These are phyloP conservation scores for Diaperis boleti DNA, from an alignment of 2,888 invertebrate genomes.

Conservation along the genomic window DNA sequence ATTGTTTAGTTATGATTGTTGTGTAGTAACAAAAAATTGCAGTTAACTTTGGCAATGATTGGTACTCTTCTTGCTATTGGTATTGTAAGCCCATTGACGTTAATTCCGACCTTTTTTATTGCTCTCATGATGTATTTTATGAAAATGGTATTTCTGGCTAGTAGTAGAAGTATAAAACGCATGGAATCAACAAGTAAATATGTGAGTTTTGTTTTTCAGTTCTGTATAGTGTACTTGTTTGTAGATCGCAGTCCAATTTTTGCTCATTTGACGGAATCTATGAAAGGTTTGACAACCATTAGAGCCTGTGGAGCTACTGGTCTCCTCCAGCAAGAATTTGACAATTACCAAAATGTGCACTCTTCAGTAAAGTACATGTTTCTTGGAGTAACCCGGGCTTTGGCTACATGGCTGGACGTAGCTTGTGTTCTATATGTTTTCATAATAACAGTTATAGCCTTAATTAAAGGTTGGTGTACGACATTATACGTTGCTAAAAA, in stretches of 20 bases:
- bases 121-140: slow-evolving; percentile 34
- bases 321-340: slow-evolving; percentile 74
- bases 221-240: neutral
- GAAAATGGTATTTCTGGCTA: slow-evolving; percentile 28
- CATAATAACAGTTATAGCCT: neutral
- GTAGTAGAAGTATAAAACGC: slow-evolving; percentile 34
- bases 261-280: slow-evolving; percentile 70
- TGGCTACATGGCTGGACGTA: slow-evolving; percentile 77
- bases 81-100: slow-evolving; percentile 37
- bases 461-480: slow-evolving; percentile 5
- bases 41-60: slow-evolving; percentile 24
- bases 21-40: slow-evolving; percentile 1
- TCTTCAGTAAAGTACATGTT: slow-evolving; percentile 82
- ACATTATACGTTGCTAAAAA: neutral
- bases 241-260: slow-evolving; percentile 28
- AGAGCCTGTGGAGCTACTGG: slow-evolving; percentile 77
- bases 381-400: slow-evolving; percentile 74
- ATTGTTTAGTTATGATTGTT: neutral
- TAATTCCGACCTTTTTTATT: slow-evolving; percentile 31
- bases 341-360: slow-evolving; percentile 74
- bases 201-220: neutral
- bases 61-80: slow-evolving; percentile 31
- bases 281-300: slow-evolving; percentile 83
- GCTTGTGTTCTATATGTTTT: slow-evolving; percentile 45
- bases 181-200: slow-evolving; percentile 34